phyloP scores from a whole-genome alignment of 2,797 vertebrate species.

The Myotis myotis region DNA sequence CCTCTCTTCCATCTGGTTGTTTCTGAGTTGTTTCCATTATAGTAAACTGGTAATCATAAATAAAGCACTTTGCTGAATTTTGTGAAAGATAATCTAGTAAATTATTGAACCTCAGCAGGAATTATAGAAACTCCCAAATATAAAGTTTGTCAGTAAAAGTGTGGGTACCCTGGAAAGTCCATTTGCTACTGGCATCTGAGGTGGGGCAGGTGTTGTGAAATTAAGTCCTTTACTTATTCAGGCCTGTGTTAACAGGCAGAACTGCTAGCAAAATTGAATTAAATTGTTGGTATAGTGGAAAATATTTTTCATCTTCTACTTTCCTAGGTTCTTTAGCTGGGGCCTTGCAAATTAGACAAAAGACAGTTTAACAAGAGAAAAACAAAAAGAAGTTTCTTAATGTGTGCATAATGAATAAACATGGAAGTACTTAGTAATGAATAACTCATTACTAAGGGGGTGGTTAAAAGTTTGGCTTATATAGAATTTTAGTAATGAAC shows the following conservation, averaged over 20 bases:
- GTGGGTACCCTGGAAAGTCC: not conserved
- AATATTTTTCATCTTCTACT: not conserved
- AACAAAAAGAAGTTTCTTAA: no score
- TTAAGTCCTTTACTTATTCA: not conserved
- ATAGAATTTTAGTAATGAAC: not conserved
- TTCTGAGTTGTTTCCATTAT: no score
- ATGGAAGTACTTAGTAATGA: no score
- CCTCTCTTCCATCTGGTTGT: no score
- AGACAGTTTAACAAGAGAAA: no score
- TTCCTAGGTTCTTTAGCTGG: not conserved
- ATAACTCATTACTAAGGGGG: no score
- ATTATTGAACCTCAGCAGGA: not conserved
- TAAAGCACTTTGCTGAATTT: no score
- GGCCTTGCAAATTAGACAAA: not conserved
- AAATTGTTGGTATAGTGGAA: not conserved
- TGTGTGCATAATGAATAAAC: no score
- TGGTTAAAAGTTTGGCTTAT: not conserved
- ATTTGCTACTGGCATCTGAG: not conserved
- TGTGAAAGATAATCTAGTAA: no score
- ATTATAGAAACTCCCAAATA: not conserved
- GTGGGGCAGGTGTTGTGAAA: not conserved
- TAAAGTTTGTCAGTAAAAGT: not conserved
- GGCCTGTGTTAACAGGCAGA: not conserved
- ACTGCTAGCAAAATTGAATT: not conserved
- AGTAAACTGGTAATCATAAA: no score